A percentile compares a stretch with the other conserved stretches of the same genome.
phyloP scores from a whole-genome alignment of 2,888 invertebrate species.

The Rapana venosa region DNA sequence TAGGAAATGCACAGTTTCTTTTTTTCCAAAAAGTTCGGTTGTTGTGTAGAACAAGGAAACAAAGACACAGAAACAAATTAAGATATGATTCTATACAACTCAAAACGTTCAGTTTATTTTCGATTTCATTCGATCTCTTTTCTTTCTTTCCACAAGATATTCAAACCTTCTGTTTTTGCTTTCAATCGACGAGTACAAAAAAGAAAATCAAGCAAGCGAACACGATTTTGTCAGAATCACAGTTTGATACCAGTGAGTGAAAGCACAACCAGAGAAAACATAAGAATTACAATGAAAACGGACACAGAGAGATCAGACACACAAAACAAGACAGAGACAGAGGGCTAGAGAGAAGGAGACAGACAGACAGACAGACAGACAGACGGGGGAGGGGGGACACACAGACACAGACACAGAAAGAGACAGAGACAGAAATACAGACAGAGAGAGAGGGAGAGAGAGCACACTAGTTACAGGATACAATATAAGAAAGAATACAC shows the following conservation, averaged over 20 bases:
- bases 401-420: background rate
- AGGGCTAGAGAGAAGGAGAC: background rate
- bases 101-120: no score
- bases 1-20: no score
- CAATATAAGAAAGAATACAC: background rate
- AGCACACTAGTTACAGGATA: background rate
- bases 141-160: no score
- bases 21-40: no score
- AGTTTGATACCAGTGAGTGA: background rate
- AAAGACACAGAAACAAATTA: no score
- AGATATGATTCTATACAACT: no score
- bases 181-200: background rate
- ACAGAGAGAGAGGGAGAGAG: background rate
- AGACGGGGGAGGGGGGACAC: background rate
- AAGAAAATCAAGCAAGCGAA: background rate
- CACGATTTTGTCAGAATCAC: background rate
- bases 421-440: background rate
- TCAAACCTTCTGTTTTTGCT: no score
- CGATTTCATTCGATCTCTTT: no score
- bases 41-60: no score
- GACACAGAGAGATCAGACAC: background rate
- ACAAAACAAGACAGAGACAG: background rate
- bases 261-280: background rate
- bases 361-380: slow-evolving; percentile 18
- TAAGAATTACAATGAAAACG: background rate